Conservation (phyloP, 2,797 vertebrate species). For the Cacajao melanocephalus region DNA sequence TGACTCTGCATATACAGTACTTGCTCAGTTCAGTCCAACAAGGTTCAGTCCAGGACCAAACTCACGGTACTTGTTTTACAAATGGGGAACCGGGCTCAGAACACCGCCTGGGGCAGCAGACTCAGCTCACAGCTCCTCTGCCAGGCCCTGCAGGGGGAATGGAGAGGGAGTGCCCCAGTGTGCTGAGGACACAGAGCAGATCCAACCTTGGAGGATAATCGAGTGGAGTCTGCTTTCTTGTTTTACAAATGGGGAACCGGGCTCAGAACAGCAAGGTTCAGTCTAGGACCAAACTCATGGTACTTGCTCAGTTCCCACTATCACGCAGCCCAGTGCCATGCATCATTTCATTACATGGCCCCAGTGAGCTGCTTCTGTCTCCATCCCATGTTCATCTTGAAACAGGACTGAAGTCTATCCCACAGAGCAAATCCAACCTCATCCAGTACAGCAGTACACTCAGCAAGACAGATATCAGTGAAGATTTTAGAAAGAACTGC, state of each 20-base stretch:
- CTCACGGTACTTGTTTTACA: too few relatives aligned
- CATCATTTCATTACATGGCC: not conserved
- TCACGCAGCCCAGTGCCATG: not conserved
- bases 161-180: not conserved
- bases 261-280: not conserved
- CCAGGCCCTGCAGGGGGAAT: not conserved
- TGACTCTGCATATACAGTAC: accelerated
- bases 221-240: not conserved
- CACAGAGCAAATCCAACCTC: not conserved
- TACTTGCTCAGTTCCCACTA: not conserved
- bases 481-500: not conserved
- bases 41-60: too few relatives aligned
- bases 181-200: not conserved
- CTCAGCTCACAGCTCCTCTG: not conserved
- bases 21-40: not conserved
- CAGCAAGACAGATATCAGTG: not conserved
- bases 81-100: not conserved
- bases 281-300: not conserved
- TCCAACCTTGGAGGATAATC: too few relatives aligned
- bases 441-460: accelerated
- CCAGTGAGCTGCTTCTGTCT: not conserved
- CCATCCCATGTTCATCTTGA: not conserved
- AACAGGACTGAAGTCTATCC: not conserved
- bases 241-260: not conserved
- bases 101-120: not conserved